These are phyloP conservation scores for Falco concolor DNA, from an alignment of 2,797 vertebrate species.

Conservation along the genomic window DNA sequence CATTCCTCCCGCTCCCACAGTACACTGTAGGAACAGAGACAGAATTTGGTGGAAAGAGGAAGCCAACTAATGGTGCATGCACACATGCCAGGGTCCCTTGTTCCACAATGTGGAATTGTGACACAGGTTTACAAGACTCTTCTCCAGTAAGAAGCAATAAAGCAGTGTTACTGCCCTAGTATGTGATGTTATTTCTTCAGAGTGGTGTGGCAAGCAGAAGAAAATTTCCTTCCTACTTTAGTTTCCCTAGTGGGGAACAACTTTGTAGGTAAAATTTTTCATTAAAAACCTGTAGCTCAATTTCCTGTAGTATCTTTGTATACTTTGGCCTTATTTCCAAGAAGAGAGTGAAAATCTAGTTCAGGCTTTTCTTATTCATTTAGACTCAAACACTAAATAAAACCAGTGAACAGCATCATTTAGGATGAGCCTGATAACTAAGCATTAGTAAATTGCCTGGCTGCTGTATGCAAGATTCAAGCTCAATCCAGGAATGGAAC, in stretches of 20 bases:
- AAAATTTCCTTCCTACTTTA: not conserved
- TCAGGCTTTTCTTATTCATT: not conserved
- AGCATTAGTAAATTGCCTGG: not conserved
- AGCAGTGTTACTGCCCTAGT: not conserved
- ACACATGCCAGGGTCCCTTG: fast-evolving
- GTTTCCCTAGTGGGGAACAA: not conserved
- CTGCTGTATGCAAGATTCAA: not conserved
- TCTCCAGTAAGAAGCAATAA: not conserved
- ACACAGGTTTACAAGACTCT: not conserved
- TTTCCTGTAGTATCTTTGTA: not conserved
- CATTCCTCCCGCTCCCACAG: not conserved
- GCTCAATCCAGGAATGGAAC: not conserved
- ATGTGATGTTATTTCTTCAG: not conserved
- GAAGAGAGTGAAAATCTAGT: not conserved
- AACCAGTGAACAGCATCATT: not conserved
- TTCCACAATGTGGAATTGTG: fast-evolving
- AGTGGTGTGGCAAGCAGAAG: not conserved
- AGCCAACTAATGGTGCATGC: fast-evolving
- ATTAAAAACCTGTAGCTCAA: not conserved
- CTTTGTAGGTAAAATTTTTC: not conserved
- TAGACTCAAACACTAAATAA: not conserved
- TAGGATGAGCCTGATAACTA: not conserved
- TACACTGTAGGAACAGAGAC: not conserved
- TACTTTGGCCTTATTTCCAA: not conserved
- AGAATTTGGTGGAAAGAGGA: not conserved